Base-by-base conservation (phyloP, 2,888 invertebrate species). In the Hedychridium roseum region DNA sequence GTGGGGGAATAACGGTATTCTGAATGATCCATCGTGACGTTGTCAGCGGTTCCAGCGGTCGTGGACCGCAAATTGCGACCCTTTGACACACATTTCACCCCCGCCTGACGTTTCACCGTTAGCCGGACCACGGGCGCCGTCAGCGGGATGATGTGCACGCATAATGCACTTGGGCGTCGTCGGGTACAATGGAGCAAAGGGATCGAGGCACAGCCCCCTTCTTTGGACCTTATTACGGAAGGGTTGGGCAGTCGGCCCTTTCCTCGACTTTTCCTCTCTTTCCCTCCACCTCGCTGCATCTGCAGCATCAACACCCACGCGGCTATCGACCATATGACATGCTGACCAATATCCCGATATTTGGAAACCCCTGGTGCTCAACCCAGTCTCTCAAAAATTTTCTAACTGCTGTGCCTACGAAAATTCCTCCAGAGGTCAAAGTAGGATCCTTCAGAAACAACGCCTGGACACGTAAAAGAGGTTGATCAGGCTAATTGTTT, bases 321-420 rank as follows among this genome's bases (percentile, higher is more conserved):
- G 70, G 65, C 73, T 68, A 73, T 73, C 73, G 76, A 75, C 78
- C 78, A 78, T 75, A 76, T 78, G 78, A 79, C 78, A 77, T 70
- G 78, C 78, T 79, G 78, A 79, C 78, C 78, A 78, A 78, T 66
- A 77, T 78, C 57, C 54, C 53, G 48, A 59, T 60, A 57, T 65
- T 70, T 68, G 52, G 41, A 49, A 51, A 56, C 45, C 59, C 46
- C 23, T 32, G 50, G 52, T 43, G 46, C 64, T 57, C 64, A 62
- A 63, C 53, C 41, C 43, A n/a, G n/a, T n/a, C n/a, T n/a, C n/a
- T n/a, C n/a, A n/a, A n/a, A n/a, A n/a, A n/a, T n/a, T n/a, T n/a
- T n/a, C n/a, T n/a, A n/a, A n/a, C n/a, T n/a, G n/a, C n/a, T n/a
- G n/a, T n/a, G n/a, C n/a, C n/a, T n/a, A n/a, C n/a, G n/a, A n/a